Evolutionary conservation across 1,140 invertebrate genomes (phyloP).

Genomic region (Calliphora vicina): DNA sequence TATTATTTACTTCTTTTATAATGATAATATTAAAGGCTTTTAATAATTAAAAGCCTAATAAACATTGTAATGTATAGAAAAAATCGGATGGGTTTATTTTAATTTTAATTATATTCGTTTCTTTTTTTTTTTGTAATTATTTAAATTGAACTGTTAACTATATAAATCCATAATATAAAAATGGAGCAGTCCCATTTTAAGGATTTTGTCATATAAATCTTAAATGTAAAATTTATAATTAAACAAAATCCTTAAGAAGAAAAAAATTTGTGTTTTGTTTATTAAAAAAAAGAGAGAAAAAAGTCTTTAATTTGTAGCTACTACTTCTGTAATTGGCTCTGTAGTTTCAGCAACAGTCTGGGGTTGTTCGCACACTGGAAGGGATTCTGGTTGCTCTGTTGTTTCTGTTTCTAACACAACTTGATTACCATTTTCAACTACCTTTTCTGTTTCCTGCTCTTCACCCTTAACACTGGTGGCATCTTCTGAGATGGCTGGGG

Average conservation of each 20-base stretch:
- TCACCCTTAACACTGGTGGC: conserved; percentile 8
- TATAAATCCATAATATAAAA: neutral
- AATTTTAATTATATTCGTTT: too few relatives aligned
- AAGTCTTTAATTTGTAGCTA: conserved; percentile 2
- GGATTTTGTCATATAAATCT: too few relatives aligned
- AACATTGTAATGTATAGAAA: neutral
- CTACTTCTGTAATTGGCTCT: neutral
- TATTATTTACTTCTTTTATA: too few relatives aligned
- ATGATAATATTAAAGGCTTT: too few relatives aligned
- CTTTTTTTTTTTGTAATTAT: too few relatives aligned
- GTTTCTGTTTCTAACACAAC: too few relatives aligned
- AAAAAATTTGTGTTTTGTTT: neutral
- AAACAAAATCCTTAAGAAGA: too few relatives aligned
- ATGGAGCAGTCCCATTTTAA: neutral
- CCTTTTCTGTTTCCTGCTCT: neutral
- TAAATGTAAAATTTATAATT: too few relatives aligned
- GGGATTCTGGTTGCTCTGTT: too few relatives aligned
- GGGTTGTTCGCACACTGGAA: too few relatives aligned
- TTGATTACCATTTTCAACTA: neutral
- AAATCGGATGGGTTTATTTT: neutral
- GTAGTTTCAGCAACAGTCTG: neutral
- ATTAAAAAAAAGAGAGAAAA: neutral
- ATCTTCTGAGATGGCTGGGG: conserved; percentile 24
- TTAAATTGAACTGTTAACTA: neutral
- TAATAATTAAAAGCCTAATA: too few relatives aligned